Evolutionary conservation across 2,797 vertebrate species (phyloP).

Genomic region (Margarornis squamiger): DNA sequence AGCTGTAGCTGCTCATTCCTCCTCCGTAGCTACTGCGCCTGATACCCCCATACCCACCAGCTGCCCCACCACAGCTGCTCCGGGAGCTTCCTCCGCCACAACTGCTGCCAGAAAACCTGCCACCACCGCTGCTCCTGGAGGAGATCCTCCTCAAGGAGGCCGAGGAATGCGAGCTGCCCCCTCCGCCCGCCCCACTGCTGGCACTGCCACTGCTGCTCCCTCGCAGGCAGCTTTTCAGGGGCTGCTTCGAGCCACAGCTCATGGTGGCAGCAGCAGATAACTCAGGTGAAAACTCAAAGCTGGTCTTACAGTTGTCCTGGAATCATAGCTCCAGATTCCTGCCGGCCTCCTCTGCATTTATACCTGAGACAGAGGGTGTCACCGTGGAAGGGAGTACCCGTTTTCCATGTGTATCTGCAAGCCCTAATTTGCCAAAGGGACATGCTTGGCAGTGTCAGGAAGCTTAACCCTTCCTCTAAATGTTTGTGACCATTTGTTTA

Average conservation of each 20-base stretch:
- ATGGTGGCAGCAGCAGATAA: not conserved
- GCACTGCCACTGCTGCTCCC: not conserved
- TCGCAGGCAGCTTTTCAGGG: constrained; percentile 5
- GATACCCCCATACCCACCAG: not conserved
- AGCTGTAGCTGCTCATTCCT: not conserved
- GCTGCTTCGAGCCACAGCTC: constrained; percentile 43
- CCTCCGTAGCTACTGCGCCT: not conserved
- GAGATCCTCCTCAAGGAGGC: not conserved
- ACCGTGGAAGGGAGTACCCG: not conserved
- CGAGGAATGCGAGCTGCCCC: not conserved
- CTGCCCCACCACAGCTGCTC: not conserved
- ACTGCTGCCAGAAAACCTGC: not conserved
- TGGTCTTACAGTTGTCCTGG: constrained; percentile 6
- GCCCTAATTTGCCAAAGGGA: constrained; percentile 19
- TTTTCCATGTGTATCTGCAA: not conserved
- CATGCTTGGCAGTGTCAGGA: constrained; percentile 22
- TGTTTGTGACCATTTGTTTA: constrained; percentile 35
- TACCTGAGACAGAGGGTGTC: constrained; percentile 35
- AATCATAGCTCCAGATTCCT: constrained; percentile 40
- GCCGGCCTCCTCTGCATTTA: constrained; percentile 35
- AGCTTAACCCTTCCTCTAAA: not conserved
- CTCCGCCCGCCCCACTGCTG: not conserved
- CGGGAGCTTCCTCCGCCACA: constrained; percentile 26
- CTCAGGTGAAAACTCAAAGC: not conserved
- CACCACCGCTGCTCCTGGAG: not conserved